Base-by-base conservation (phyloP, 2,888 invertebrate species). In the Lottia scabra region DNA sequence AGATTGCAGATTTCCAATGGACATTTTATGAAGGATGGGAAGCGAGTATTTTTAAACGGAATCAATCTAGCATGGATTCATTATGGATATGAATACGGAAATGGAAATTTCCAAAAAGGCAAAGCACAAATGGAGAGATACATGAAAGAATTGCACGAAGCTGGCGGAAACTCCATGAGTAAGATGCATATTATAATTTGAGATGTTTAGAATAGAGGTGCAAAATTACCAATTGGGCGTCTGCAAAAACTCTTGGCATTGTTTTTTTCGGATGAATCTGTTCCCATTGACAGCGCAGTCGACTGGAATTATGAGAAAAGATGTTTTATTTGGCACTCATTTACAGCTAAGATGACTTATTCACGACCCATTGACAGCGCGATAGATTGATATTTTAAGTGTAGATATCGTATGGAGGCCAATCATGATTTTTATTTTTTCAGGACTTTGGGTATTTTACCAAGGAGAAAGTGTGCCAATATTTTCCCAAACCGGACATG, bases 81-180 rank as follows among this genome's bases (percentile, higher is more conserved):
- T 23, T 84, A 80, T 64, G 83, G 76, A 8, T 66, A 65, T 48
- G 83, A 84, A 65, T 84, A 82, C 67, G 83, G 83, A 0, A 78
- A 84, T 74, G 71, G 78, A 27, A 76, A 80, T 26, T 81, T 81
- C 68, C 27, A 64, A 13, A 65, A 68, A n/a, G 74, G 77, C 0
- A 74, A 71, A 19, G 16, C 71, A 2, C 46, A 71, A 19, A 76
- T 78, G n/a, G 79, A 81, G 44, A 70, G 71, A 16, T 75, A 75
- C 44, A 65, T 82, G 27, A 67, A 69, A 38, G 73, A 79, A 46
- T 70, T 81, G 10, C 77, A 79, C 15, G 75, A 73, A 5, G 71
- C 78, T 16, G 83, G 83, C 8, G 83, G 82, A 45, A 83, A 83
- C 72, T 82, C 82, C 12, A 70, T 83, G 2, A 73, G 82, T 83